Evolutionary conservation across 2,888 invertebrate genomes (phyloP), one percentile per base, ranked within the genome.

Genomic region (Thymelicus acteon): DNA sequence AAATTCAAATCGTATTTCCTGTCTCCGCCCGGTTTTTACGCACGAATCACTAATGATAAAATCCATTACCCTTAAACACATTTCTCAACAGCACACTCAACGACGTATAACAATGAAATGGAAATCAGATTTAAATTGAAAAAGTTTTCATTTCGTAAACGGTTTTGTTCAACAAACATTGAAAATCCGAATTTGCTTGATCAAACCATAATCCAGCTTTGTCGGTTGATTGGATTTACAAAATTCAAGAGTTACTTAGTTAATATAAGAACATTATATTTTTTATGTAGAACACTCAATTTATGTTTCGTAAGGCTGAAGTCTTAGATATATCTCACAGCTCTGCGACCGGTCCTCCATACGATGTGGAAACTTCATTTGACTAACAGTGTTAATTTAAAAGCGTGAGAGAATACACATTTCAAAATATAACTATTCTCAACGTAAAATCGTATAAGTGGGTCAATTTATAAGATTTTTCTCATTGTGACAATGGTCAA

Each of bases 401-500:
- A 87, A 85, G 84, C 92, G 93, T 92, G 93, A 82, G 92, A 92
- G 75, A 75, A 74, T 72, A 69, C 48, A 65, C 80, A 81, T 92
- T 90, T 90, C 89, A 86, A 89, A 91, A 84, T 44, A 58, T 84
- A 84, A 81, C 82, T 83, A 86, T 85, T 86, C 85, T 88, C 85
- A 79, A 76, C 76, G 78, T 80, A 82, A 85, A 83, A 80, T 85
- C 77, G 75, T 79, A 84, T 85, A 91, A 91, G 87, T 85, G 83
- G 91, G 91, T 86, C 92, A 88, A 75, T 79, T 82, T 82, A 80
- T 75, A 79, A 85, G 82, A 85, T 88, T 88, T 81, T 86, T 90
- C 91, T 82, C 92, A 91, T 85, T 85, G 82, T 82, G 82, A 92
- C 91, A 93, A 93, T 93, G 90, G 90, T 87, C 92, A 91, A 90